These are phyloP conservation scores for Zaprionus africanus DNA, from an alignment of 1,140 invertebrate species.

Conservation along the genomic window DNA sequence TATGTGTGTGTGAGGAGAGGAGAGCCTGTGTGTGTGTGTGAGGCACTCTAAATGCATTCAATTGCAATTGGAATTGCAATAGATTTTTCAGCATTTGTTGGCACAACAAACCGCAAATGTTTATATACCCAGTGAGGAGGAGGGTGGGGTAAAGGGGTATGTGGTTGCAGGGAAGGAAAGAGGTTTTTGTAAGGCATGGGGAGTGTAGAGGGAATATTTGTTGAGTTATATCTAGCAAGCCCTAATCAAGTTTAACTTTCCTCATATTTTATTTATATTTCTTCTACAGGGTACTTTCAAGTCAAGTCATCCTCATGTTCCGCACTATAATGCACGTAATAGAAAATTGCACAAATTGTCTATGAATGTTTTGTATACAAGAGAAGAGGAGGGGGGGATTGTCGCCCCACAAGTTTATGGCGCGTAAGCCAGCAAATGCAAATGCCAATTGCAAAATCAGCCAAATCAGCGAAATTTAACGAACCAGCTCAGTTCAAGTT, in stretches of 20 bases:
- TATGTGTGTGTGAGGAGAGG: not conserved
- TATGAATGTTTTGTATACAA: constrained; percentile 19
- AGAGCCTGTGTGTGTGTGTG: not conserved
- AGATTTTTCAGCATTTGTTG: constrained; percentile 12
- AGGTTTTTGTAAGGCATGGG: too few species aligned
- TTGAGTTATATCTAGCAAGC: not conserved
- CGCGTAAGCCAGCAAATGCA: constrained; percentile 18
- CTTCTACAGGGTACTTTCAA: constrained; percentile 6
- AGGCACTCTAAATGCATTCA: constrained; percentile 35
- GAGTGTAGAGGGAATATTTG: too few species aligned
- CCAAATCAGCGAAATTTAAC: constrained; percentile 46
- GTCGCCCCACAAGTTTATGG: constrained; percentile 25
- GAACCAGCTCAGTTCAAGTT: constrained; percentile 36
- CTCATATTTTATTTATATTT: not conserved
- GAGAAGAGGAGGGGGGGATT: too few species aligned
- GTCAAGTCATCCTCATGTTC: not conserved
- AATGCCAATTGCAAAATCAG: constrained; percentile 26
- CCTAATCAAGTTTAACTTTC: not conserved
- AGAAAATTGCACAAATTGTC: constrained; percentile 37
- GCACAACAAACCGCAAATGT: constrained; percentile 17
- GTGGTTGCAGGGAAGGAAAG: not conserved
- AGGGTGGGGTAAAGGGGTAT: not conserved
- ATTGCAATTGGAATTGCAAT: constrained; percentile 28
- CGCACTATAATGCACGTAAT: constrained; percentile 22
- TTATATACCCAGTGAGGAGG: not conserved